Base-by-base conservation (phyloP, 2,888 invertebrate species). In the Brenthis hecate region DNA sequence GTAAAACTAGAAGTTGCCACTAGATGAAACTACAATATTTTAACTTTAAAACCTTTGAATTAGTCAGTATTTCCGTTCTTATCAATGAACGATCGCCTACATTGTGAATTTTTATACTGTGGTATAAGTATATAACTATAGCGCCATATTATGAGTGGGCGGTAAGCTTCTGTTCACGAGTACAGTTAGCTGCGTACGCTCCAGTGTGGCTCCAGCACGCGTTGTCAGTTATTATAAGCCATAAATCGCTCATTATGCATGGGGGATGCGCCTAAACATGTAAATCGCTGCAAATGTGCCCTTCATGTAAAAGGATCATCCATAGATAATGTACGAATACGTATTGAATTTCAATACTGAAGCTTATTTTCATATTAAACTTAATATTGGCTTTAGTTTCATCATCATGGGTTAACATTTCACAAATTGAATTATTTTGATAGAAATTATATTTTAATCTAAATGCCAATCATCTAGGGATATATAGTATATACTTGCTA, bases 211-310 rank as follows among this genome's bases (percentile, higher is more conserved):
- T 66, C 13, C 56, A 62, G 56, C 56, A 51, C 65, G 65, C 56
- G 66, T 67, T 67, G 56, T 69, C 69, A 65, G 71, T 66, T 71
- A 71, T 69, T 69, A 69, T 66, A 56, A 63, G 64, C 64, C 36
- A 69, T 67, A 67, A 72, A 72, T 69, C 65, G 62, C 68, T 68
- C 70, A 65, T 65, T 55, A 70, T 66, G 53, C 66, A 61, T 56
- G 61, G 19, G 60, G 66, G 55, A 51, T 66, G 66, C 55, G 58
- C 53, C 53, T 60, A 61, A 58, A 65, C 54, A 64, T 54, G 68
- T 65, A 65, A 68, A 68, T 60, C 54, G 43, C 62, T 68, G 57
- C 47, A 32, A 68, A 68, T 68, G 43, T 63, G 53, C 47, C 48
- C 60, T 60, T 58, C 19, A 28, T 60, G 16, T 66, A 58, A 60